phyloP scores from a whole-genome alignment of 2,113 vertebrate species.

The Steatornis caripensis region DNA sequence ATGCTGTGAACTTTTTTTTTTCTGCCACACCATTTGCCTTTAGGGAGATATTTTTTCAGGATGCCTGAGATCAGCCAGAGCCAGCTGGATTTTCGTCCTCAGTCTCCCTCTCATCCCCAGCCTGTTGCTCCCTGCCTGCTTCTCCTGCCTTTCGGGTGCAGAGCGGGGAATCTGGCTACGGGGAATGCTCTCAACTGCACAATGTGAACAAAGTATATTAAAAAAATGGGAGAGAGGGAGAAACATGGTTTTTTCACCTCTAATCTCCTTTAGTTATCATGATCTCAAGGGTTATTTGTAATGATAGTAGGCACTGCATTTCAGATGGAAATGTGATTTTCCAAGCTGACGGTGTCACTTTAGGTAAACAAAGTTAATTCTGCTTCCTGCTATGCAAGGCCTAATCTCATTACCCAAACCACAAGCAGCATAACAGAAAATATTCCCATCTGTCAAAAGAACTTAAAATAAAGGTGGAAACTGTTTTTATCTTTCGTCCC shows the following conservation, averaged over 20 bases:
- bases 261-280: slow-evolving; percentile 45
- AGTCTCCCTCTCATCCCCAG: background rate
- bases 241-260: background rate
- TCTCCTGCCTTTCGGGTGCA: background rate
- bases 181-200: background rate
- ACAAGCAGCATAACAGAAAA: slow-evolving; percentile 66
- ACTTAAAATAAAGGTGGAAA: slow-evolving; percentile 65
- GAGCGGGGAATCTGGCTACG: background rate
- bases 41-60: background rate
- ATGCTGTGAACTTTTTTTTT: background rate
- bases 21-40: background rate
- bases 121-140: background rate
- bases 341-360: slow-evolving; percentile 68
- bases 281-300: slow-evolving; percentile 55
- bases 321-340: slow-evolving; percentile 69
- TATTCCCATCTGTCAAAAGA: slow-evolving; percentile 58
- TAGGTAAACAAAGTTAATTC: slow-evolving; percentile 77
- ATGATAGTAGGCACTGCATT: slow-evolving; percentile 51
- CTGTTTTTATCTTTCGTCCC: background rate
- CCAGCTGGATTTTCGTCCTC: background rate
- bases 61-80: background rate
- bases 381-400: slow-evolving; percentile 73
- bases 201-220: background rate
- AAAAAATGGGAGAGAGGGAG: background rate
- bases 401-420: slow-evolving; percentile 76